A percentile compares a stretch with the other conserved stretches of the same genome.
Conservation (phyloP, 1,140 invertebrate genomes). For the Drosophila chauvacae region DNA sequence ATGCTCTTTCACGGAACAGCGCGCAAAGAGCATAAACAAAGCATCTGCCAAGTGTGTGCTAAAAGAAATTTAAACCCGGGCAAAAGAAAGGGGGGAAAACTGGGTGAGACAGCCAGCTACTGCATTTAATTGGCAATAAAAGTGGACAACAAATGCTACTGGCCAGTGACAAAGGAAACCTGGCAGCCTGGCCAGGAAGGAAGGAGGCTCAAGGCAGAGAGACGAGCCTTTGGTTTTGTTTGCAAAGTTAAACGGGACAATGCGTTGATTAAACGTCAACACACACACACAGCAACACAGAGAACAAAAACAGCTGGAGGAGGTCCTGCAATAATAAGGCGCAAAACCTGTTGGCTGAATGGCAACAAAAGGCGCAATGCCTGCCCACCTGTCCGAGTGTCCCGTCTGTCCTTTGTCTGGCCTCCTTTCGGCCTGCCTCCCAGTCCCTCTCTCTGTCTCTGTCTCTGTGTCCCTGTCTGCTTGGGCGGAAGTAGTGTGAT, state of each 20-base stretch:
- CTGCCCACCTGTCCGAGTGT: slow-evolving; percentile 27
- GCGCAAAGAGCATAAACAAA: slow-evolving; percentile 31
- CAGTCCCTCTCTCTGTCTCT: not conserved
- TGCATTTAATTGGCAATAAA: slow-evolving; percentile 80
- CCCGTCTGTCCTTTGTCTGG: slow-evolving; percentile 41
- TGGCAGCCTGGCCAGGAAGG: not conserved
- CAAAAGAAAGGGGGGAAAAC: not conserved
- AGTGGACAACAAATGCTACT: slow-evolving; percentile 64
- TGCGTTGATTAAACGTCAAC: slow-evolving; percentile 79
- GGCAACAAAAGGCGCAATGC: slow-evolving; percentile 28
- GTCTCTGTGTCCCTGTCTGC: slow-evolving; percentile 9
- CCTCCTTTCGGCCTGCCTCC: slow-evolving; percentile 1
- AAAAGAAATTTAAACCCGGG: slow-evolving; percentile 46
- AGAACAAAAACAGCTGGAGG: slow-evolving; percentile 14
- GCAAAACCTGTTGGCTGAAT: slow-evolving; percentile 61
- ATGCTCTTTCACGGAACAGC: slow-evolving; percentile 12
- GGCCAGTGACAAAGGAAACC: slow-evolving; percentile 9
- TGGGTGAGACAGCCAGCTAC: slow-evolving; percentile 38
- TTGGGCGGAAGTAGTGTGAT: slow-evolving; percentile 75
- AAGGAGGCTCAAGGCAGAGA: slow-evolving; percentile 7
- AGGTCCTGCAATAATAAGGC: slow-evolving; percentile 65
- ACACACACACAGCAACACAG: slow-evolving; percentile 37
- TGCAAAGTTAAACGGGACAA: slow-evolving; percentile 75
- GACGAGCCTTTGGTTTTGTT: slow-evolving; percentile 55
- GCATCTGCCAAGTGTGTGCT: slow-evolving; percentile 46